Percentiles rank a stretch among this genome's conserved stretches.
Evolutionary conservation across 2,797 vertebrate species (phyloP).

Genomic region (Manis crassicaudata): DNA sequence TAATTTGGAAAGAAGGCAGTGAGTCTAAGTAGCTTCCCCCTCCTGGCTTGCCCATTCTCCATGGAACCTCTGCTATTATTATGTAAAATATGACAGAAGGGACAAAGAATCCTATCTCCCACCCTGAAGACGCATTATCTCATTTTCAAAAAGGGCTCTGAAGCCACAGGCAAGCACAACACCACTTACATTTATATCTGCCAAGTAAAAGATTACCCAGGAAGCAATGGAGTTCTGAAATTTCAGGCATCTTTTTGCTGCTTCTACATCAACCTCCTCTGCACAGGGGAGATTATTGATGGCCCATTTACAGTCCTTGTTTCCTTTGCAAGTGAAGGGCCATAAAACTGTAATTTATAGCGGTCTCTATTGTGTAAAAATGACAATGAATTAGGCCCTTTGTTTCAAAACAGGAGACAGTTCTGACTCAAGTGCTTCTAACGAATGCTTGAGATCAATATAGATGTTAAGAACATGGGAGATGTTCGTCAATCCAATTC

Average conservation of each 20-base stretch:
- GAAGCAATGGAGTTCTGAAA: conserved; percentile 21
- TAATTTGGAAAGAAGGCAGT: background rate
- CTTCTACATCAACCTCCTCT: background rate
- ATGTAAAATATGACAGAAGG: background rate
- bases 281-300: background rate
- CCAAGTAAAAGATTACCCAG: background rate
- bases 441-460: background rate
- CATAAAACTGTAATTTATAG: background rate
- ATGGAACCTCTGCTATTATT: background rate
- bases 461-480: background rate
- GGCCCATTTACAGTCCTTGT: background rate
- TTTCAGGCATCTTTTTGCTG: background rate
- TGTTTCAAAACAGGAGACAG: conserved; percentile 12
- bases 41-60: background rate
- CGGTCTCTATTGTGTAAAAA: background rate
- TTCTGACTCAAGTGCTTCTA: background rate
- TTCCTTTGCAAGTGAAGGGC: background rate
- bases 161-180: background rate
- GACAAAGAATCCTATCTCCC: background rate
- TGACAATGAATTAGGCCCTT: conserved; percentile 27
- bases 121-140: background rate
- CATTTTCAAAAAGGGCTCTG: conserved; percentile 30
- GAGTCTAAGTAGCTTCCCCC: background rate
- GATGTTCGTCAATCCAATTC: background rate
- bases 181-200: background rate